Evolutionary conservation across 1,140 invertebrate species (phyloP).

Genomic region (Heliothis subflexa): DNA sequence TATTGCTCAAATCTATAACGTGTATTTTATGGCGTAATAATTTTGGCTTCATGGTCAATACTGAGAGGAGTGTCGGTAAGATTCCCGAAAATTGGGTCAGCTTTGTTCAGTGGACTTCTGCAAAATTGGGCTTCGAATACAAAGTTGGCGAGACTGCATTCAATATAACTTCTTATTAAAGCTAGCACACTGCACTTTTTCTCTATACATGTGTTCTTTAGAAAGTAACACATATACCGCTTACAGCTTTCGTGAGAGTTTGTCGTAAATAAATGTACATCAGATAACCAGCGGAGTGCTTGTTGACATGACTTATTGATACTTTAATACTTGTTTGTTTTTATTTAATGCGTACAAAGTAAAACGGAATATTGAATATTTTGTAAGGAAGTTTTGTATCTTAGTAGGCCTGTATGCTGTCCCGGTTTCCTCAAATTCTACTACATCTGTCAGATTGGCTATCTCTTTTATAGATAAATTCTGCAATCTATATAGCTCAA

Average conservation of each 20-base stretch:
- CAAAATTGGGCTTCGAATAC: no score
- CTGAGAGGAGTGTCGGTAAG: neutral
- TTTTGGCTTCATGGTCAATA: neutral
- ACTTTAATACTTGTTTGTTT: slow-evolving; percentile 22
- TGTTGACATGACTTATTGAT: slow-evolving; percentile 17
- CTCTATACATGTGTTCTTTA: slow-evolving; percentile 1
- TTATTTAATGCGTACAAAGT: neutral
- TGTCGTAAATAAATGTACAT: slow-evolving; percentile 32
- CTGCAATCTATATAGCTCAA: neutral
- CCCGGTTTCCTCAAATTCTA: neutral
- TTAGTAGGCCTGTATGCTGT: neutral
- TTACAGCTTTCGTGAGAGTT: slow-evolving; percentile 32
- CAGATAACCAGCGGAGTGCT: neutral
- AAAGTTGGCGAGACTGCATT: no score
- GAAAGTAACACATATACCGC: slow-evolving; percentile 28
- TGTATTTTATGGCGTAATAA: neutral
- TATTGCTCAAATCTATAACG: neutral
- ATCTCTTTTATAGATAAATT: no score
- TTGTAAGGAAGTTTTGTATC: neutral
- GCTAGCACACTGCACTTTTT: no score
- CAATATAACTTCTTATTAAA: no score
- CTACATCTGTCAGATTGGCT: no score
- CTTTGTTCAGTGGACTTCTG: neutral
- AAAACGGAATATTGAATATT: neutral
- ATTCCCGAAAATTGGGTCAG: neutral